phyloP scores from a whole-genome alignment of 2,888 invertebrate species.

The Orthosia cruda region DNA sequence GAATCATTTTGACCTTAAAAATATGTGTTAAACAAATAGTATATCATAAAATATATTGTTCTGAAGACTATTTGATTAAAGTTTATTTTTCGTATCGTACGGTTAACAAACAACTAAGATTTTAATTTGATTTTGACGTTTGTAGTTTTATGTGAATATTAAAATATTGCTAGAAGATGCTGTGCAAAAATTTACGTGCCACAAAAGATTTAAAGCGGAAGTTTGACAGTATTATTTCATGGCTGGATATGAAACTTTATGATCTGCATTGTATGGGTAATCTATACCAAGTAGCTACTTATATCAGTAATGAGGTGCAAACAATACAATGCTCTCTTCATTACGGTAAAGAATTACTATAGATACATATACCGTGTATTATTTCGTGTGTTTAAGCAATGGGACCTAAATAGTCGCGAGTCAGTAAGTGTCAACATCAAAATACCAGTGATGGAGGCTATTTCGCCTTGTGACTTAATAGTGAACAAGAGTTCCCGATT shows the following conservation, averaged over 20 bases:
- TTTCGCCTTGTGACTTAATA: too few species aligned
- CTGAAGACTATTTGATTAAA: background rate
- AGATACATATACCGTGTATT: background rate
- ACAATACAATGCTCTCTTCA: background rate
- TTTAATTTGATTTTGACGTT: slow-evolving; percentile 7
- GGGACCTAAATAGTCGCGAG: too few species aligned
- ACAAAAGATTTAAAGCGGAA: background rate
- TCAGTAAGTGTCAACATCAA: too few species aligned
- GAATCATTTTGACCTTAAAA: slow-evolving; percentile 10
- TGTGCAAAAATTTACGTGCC: slow-evolving; percentile 6
- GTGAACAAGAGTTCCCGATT: too few species aligned
- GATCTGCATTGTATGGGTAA: slow-evolving; percentile 1
- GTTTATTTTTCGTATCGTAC: background rate
- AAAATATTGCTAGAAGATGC: slow-evolving; percentile 12
- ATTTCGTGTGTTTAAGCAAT: background rate
- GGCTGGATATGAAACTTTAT: slow-evolving; percentile 10
- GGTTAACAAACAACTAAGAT: background rate
- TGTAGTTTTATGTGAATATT: slow-evolving; percentile 16
- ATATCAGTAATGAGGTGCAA: background rate
- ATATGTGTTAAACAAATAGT: slow-evolving; percentile 6
- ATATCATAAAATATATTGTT: slow-evolving; percentile 2
- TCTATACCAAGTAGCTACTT: background rate
- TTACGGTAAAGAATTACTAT: background rate
- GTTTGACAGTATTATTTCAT: slow-evolving; percentile 22
- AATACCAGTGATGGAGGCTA: too few species aligned